phyloP scores from a whole-genome alignment of 2,797 vertebrate genomes.

The Echiichthys vipera region DNA sequence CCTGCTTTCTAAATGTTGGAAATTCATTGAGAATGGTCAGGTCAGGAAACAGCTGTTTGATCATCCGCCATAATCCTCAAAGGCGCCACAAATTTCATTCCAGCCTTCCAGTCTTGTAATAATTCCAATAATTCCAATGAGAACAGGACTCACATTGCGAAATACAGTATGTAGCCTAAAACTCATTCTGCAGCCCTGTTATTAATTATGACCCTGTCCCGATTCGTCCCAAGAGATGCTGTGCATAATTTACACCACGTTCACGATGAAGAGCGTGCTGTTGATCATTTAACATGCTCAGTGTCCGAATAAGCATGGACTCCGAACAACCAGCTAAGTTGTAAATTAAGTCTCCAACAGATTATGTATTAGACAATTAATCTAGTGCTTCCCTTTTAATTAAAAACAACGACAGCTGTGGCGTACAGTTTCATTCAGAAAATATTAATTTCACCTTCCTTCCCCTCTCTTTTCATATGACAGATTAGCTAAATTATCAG shows the following conservation, averaged over 20 bases:
- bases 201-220: constrained; percentile 70
- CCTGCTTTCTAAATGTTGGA: constrained; percentile 20
- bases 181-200: constrained; percentile 54
- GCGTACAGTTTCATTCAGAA: constrained; percentile 7
- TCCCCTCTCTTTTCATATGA: constrained; percentile 9
- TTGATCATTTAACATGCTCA: constrained; percentile 48
- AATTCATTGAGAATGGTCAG: constrained; percentile 45
- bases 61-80: constrained; percentile 50
- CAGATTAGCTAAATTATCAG: constrained; percentile 8
- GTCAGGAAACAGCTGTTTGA: constrained; percentile 48
- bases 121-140: constrained; percentile 58
- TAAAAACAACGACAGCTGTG: background rate
- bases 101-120: constrained; percentile 44
- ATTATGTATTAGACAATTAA: constrained; percentile 16
- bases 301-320: constrained; percentile 37
- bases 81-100: constrained; percentile 63
- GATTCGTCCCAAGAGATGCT: constrained; percentile 41
- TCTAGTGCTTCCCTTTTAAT: constrained; percentile 14
- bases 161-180: constrained; percentile 53
- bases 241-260: constrained; percentile 55
- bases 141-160: constrained; percentile 53
- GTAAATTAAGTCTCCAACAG: constrained; percentile 5
- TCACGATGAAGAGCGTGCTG: constrained; percentile 36
- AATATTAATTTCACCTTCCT: constrained; percentile 5
- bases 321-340: constrained; percentile 46